Evolutionary conservation across 2,113 vertebrate genomes (phyloP).

Genomic region (Sinocyclocheilus maitianheensis): DNA sequence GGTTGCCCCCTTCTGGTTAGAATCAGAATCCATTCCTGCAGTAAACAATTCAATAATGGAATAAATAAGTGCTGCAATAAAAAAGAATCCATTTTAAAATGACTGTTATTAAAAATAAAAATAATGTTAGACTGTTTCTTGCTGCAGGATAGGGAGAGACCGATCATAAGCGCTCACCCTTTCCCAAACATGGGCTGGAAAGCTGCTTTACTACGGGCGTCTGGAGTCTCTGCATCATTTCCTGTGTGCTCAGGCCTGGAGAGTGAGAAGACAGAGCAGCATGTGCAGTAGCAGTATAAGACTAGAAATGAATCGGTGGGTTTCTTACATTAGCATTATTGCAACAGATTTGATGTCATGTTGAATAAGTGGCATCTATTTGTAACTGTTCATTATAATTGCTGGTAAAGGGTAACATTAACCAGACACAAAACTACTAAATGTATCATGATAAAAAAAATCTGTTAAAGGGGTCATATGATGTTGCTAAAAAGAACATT

Average conservation of each 20-base stretch:
- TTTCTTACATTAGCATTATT: background rate
- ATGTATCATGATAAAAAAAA: background rate
- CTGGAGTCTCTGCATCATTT: constrained; percentile 64
- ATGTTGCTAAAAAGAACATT: too few relatives aligned
- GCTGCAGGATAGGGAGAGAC: background rate
- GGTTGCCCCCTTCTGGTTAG: background rate
- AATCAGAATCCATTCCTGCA: background rate
- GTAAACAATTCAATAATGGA: background rate
- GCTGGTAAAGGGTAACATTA: background rate
- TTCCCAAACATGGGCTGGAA: constrained; percentile 63
- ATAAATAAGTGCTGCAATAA: background rate
- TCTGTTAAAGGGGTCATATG: background rate
- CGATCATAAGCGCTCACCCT: constrained; percentile 51
- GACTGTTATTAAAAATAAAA: too few relatives aligned
- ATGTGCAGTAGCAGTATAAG: background rate
- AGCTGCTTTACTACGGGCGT: constrained; percentile 61
- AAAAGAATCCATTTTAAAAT: background rate
- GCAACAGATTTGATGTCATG: background rate
- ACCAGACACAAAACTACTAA: background rate
- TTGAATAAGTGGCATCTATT: background rate
- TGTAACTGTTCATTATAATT: background rate
- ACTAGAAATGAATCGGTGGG: background rate
- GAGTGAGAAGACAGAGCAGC: constrained; percentile 31
- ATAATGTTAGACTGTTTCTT: background rate
- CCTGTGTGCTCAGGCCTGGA: constrained; percentile 41